Conservation (phyloP, 2,113 vertebrate species). For the Maccullochella peelii region DNA sequence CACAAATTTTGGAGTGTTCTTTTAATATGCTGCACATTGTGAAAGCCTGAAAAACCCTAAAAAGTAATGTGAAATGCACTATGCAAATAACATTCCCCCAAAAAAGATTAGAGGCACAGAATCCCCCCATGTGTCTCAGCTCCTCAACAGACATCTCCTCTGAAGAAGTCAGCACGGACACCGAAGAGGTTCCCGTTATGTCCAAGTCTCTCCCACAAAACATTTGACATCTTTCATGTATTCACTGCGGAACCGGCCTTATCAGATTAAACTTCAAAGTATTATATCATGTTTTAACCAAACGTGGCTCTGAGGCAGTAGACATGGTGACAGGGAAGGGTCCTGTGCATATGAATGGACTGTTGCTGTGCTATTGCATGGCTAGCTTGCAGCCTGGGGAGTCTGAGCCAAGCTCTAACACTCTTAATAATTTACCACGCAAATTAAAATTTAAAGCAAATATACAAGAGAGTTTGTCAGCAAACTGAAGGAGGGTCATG, state of each 20-base stretch:
- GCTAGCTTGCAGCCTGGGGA: conserved; percentile 33
- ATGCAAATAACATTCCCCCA: neutral
- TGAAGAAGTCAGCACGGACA: conserved; percentile 1
- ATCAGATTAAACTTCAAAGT: conserved; percentile 27
- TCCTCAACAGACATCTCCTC: neutral
- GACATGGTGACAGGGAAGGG: neutral
- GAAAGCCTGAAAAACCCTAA: neutral
- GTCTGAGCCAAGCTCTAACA: conserved; percentile 34
- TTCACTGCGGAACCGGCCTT: neutral
- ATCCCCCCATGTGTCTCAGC: neutral
- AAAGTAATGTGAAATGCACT: neutral
- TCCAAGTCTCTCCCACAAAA: neutral
- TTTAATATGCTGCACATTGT: neutral
- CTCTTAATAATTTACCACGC: conserved; percentile 72
- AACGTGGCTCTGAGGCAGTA: conserved; percentile 8
- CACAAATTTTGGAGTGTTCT: neutral
- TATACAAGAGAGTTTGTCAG: conserved; percentile 73
- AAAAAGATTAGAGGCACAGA: neutral
- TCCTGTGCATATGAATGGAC: conserved; percentile 35
- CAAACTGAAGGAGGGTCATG: conserved; percentile 52
- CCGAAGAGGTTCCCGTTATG: conserved; percentile 1
- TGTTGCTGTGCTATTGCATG: conserved; percentile 58
- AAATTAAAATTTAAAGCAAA: conserved; percentile 77
- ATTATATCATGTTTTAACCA: conserved; percentile 27
- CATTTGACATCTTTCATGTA: conserved; percentile 2